These are phyloP conservation scores for Alces alces DNA, from an alignment of 2,113 vertebrate species.

Conservation along the genomic window DNA sequence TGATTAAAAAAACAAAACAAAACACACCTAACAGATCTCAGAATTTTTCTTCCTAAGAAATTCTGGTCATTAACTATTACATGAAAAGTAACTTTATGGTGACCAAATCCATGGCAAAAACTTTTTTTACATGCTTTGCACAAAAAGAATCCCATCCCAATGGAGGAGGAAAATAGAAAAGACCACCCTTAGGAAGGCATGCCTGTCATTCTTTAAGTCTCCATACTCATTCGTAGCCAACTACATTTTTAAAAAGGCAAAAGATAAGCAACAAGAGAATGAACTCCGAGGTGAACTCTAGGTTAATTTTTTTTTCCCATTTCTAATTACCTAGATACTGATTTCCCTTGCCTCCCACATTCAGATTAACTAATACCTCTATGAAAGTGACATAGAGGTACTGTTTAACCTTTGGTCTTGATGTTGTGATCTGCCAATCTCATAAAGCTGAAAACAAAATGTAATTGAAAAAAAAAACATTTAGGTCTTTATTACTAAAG, in stretches of 20 bases:
- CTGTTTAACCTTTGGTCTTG: neutral
- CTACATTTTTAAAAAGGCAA: neutral
- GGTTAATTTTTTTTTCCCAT: neutral
- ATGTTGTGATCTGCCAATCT: neutral
- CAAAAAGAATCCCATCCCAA: neutral
- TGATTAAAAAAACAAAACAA: neutral
- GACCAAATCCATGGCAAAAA: neutral
- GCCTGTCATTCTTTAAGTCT: neutral
- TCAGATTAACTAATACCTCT: neutral
- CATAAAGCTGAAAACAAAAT: constrained; percentile 24
- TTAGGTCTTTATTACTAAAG: neutral
- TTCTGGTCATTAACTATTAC: neutral
- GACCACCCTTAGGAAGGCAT: neutral
- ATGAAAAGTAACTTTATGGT: neutral
- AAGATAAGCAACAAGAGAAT: neutral
- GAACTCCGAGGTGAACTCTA: neutral
- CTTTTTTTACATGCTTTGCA: neutral
- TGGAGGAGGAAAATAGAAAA: neutral
- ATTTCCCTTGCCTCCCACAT: neutral
- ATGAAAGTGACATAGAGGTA: neutral
- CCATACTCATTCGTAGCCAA: neutral
- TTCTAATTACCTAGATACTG: neutral
- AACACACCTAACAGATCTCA: neutral
- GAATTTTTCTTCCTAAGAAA: constrained; percentile 1
- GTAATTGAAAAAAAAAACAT: neutral